A percentile compares a stretch with the other conserved stretches of the same genome.
These are phyloP conservation scores for Poeciliopsis prolifica DNA, from an alignment of 2,113 vertebrate species.

Conservation along the genomic window DNA sequence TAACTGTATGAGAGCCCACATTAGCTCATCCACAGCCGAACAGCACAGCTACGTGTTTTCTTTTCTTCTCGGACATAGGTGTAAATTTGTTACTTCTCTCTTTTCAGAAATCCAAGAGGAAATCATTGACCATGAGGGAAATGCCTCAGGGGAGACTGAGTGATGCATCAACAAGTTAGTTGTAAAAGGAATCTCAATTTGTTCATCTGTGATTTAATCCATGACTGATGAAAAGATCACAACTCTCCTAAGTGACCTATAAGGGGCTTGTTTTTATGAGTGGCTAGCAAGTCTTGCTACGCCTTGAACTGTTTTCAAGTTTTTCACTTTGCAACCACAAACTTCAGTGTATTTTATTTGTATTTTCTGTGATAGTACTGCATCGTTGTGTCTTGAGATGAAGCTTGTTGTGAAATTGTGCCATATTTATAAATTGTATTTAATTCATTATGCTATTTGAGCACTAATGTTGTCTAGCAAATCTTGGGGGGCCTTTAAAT, in stretches of 20 bases:
- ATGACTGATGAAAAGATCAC: too few relatives aligned
- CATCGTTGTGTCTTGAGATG: neutral
- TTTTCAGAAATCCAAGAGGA: constrained; percentile 40
- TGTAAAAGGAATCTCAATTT: neutral
- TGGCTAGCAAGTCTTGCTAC: neutral
- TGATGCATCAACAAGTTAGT: constrained; percentile 52
- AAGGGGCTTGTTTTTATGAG: neutral
- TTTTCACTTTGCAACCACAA: neutral
- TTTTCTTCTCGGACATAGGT: neutral
- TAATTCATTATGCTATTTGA: too few relatives aligned
- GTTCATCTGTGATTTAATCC: neutral
- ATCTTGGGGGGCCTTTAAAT: neutral
- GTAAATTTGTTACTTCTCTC: constrained; percentile 11
- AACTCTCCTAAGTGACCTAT: neutral
- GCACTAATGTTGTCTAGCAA: neutral
- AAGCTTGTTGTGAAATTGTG: too few relatives aligned
- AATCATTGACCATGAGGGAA: constrained; percentile 6
- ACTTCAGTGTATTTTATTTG: neutral
- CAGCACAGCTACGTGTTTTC: neutral
- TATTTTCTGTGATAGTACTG: neutral
- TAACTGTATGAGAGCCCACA: neutral
- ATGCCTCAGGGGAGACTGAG: constrained; percentile 15
- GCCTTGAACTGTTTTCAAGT: neutral
- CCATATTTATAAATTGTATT: neutral
- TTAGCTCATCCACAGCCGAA: neutral